A percentile compares a stretch with the other conserved stretches of the same genome.
Conservation (phyloP, 1,140 invertebrate genomes). For the Drosophila ficusphila region DNA sequence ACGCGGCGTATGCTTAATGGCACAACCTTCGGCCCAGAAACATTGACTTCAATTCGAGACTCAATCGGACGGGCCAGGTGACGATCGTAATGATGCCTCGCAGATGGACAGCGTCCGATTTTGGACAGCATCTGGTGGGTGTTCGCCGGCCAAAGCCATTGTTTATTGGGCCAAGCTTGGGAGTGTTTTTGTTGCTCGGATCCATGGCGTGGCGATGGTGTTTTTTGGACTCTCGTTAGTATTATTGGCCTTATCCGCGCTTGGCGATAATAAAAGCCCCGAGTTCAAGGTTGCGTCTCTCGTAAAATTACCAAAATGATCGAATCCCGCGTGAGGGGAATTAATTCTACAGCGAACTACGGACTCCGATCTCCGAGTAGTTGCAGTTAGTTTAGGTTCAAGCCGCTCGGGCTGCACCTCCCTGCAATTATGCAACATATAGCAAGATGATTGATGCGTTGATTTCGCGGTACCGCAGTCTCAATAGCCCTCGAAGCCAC, state of each 20-base stretch:
- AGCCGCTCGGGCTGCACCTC: conserved; percentile 21
- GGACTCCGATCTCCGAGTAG: conserved; percentile 11
- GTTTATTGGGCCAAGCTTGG: conserved; percentile 48
- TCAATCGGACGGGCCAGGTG: conserved; percentile 42
- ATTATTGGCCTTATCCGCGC: conserved; percentile 66
- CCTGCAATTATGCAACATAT: conserved; percentile 59
- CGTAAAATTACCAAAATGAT: conserved; percentile 40
- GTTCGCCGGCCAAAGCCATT: conserved; percentile 36
- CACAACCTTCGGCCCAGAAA: conserved; percentile 58
- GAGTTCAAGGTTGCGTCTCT: conserved; percentile 63
- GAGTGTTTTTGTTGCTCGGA: conserved; percentile 38
- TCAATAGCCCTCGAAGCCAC: conserved; percentile 71
- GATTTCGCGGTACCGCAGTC: conserved; percentile 59
- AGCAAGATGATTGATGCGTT: conserved; percentile 72
- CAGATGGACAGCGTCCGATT: conserved; percentile 53
- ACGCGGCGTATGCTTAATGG: conserved; percentile 42
- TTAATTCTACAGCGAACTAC: conserved; percentile 36
- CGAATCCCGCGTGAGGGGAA: conserved; percentile 7
- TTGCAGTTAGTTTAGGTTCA: conserved; percentile 33
- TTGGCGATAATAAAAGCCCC: conserved; percentile 33
- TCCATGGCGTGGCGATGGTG: conserved; percentile 27
- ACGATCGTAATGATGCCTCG: conserved; percentile 54
- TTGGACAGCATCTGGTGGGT: conserved; percentile 59
- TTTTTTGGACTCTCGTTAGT: conserved; percentile 65
- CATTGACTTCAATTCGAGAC: conserved; percentile 36